phyloP scores from a whole-genome alignment of 2,797 vertebrate genomes.

The Alectoris magna region DNA sequence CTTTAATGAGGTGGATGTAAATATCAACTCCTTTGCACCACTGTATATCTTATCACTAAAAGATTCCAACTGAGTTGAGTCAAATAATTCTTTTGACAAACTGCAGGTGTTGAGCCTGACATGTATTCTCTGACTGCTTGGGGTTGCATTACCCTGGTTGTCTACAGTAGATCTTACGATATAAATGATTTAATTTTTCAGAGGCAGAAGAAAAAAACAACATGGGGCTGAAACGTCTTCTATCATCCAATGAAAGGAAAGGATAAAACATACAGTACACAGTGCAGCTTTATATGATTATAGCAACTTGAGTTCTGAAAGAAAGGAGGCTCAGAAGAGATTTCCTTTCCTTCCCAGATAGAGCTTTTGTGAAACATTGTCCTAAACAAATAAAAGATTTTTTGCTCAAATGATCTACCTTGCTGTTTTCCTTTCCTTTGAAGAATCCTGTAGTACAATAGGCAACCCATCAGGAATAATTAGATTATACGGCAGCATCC shows the following conservation, averaged over 20 bases:
- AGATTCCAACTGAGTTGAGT: constrained; percentile 54
- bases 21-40: constrained; percentile 61
- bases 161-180: constrained; percentile 67
- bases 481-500: constrained; percentile 74
- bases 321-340: constrained; percentile 67
- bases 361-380: constrained; percentile 74
- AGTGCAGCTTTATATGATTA: constrained; percentile 56
- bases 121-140: constrained; percentile 50
- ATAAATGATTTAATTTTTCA: constrained; percentile 67
- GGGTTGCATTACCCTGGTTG: constrained; percentile 49
- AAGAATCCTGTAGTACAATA: constrained; percentile 65
- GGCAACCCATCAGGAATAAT: constrained; percentile 75
- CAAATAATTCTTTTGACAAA: constrained; percentile 61
- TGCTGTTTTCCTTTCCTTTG: constrained; percentile 76
- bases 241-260: constrained; percentile 63
- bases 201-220: constrained; percentile 27
- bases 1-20: constrained; percentile 74
- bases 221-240: constrained; percentile 65
- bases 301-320: constrained; percentile 62
- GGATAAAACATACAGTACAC: constrained; percentile 68
- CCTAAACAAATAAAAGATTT: constrained; percentile 77
- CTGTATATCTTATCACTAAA: constrained; percentile 20
- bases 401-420: constrained; percentile 75
- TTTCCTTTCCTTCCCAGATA: constrained; percentile 69
- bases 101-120: constrained; percentile 57